Conservation (phyloP, 2,888 invertebrate genomes). For the Arctia plantaginis region DNA sequence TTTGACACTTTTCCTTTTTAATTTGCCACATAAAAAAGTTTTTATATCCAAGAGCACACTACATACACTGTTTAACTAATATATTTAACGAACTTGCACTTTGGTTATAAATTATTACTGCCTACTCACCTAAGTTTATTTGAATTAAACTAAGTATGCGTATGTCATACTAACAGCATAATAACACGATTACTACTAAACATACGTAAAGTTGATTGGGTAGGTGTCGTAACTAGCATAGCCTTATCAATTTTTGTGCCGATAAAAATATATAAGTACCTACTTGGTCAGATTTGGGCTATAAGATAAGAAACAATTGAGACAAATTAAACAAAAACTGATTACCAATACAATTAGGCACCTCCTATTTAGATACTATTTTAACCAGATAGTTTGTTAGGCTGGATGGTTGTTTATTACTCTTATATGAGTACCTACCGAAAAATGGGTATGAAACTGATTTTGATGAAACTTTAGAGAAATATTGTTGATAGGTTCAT, state of each 20-base stretch:
- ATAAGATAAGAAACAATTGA: slow-evolving; percentile 27
- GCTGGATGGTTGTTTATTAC: too few species aligned
- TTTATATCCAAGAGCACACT: slow-evolving; percentile 1
- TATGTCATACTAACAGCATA: slow-evolving; percentile 37
- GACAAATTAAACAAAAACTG: not conserved
- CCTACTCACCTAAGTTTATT: slow-evolving; percentile 39
- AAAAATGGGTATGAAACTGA: not conserved
- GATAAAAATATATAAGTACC: slow-evolving; percentile 11
- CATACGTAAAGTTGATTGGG: slow-evolving; percentile 29
- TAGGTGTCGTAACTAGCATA: slow-evolving; percentile 20
- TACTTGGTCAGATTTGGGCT: slow-evolving; percentile 22
- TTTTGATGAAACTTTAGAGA: not conserved
- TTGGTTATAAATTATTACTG: not conserved
- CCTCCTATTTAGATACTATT: too few species aligned
- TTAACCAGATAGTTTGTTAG: too few species aligned
- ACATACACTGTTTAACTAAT: not conserved
- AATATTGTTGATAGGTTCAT: too few species aligned
- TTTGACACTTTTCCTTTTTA: slow-evolving; percentile 48
- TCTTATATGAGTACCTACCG: too few species aligned
- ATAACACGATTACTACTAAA: slow-evolving; percentile 30
- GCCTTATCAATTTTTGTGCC: slow-evolving; percentile 36
- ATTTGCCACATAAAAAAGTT: slow-evolving; percentile 13
- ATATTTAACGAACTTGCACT: not conserved
- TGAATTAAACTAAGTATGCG: not conserved
- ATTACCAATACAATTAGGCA: not conserved